A percentile compares a stretch with the other conserved stretches of the same genome.
Conservation (phyloP, 2,113 vertebrate species). For the Odocoileus virginianus region DNA sequence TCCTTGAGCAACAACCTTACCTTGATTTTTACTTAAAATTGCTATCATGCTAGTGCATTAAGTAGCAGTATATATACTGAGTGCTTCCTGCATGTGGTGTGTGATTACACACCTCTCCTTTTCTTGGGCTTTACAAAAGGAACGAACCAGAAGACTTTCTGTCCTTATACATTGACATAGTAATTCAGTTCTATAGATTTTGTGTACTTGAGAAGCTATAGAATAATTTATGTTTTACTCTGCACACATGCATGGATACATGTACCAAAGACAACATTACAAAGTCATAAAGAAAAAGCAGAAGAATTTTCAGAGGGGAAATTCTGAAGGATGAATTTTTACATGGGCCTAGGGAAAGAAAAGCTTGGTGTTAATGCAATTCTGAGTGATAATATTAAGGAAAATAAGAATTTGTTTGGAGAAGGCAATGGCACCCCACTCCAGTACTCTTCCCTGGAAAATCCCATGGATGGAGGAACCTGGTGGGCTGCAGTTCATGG, state of each 20-base stretch:
- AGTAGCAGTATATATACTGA: not conserved
- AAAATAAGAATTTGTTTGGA: not conserved
- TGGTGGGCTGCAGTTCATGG: no score
- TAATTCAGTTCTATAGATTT: not conserved
- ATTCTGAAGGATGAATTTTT: not conserved
- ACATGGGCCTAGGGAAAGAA: not conserved
- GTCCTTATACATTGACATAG: not conserved
- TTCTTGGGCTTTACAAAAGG: not conserved
- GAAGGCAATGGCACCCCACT: no score
- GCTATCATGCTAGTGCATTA: not conserved
- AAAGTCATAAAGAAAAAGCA: not conserved
- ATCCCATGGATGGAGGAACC: no score
- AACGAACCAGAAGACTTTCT: not conserved
- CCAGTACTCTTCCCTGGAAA: no score
- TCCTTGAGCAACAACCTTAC: not conserved
- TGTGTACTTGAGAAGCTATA: not conserved
- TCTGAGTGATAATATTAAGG: not conserved
- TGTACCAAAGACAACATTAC: not conserved
- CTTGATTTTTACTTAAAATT: slow-evolving; percentile 10
- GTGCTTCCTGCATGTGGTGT: not conserved
- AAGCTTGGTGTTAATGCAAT: not conserved
- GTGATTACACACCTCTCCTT: not conserved
- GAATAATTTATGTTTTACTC: not conserved
- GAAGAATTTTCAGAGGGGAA: not conserved
- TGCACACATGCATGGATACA: not conserved